Conservation (phyloP, 2,797 vertebrate species). For the Hafferia zeledoni region DNA sequence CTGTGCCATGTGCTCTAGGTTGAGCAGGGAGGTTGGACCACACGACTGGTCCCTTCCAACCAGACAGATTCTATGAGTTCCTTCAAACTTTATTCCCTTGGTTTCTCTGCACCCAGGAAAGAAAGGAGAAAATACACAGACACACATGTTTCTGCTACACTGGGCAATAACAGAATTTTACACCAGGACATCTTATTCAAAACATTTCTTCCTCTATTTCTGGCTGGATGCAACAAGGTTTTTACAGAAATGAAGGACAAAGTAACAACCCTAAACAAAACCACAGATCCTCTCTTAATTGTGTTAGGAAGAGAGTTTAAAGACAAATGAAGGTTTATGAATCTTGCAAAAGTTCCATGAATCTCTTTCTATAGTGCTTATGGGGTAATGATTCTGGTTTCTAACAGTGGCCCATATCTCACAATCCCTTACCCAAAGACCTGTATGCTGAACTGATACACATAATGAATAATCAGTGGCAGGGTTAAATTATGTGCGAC, state of each 20-base stretch:
- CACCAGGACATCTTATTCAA: neutral
- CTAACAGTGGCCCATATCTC: neutral
- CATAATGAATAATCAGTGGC: neutral
- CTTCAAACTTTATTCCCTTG: neutral
- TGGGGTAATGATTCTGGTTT: neutral
- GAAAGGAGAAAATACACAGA: neutral
- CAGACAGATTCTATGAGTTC: accelerated
- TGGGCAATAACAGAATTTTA: neutral
- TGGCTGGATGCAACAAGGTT: neutral
- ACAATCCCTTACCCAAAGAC: neutral
- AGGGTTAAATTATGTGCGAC: neutral
- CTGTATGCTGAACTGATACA: neutral
- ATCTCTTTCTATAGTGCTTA: neutral
- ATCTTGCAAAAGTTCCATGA: neutral
- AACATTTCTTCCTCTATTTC: neutral
- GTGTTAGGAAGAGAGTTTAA: neutral
- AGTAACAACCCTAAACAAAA: neutral
- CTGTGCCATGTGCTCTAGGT: neutral
- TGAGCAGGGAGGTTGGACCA: neutral
- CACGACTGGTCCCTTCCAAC: neutral
- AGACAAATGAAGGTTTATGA: neutral
- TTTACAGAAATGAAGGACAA: neutral
- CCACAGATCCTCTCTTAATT: neutral
- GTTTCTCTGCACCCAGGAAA: neutral
- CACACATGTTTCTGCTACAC: neutral